Conservation (phyloP, 2,113 vertebrate species). For the Ictidomys tridecemlineatus region DNA sequence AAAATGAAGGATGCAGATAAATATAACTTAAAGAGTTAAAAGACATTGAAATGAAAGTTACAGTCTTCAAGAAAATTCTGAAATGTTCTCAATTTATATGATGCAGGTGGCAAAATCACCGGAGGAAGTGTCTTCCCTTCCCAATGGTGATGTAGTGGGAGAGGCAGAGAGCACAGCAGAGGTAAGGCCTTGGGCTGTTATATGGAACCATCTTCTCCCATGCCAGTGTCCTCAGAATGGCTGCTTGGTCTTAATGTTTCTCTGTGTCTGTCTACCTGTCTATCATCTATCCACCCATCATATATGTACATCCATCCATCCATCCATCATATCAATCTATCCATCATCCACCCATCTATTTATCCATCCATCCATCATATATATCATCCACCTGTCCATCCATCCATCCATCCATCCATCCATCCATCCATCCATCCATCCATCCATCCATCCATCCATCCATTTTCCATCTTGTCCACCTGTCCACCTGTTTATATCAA, state of each 20-base stretch:
- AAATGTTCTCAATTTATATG: constrained; percentile 47
- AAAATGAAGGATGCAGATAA: background rate
- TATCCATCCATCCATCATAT: background rate
- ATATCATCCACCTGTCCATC: too few species aligned
- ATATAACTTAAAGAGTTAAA: background rate
- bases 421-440: too few species aligned
- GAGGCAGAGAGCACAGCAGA: constrained; percentile 68
- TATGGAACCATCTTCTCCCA: background rate
- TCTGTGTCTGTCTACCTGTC: background rate
- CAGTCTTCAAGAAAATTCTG: constrained; percentile 7
- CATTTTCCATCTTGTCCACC: background rate
- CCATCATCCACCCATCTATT: background rate
- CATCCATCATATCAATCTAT: rapidly evolving
- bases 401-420: too few species aligned
- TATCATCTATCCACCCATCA: background rate
- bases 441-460: too few species aligned
- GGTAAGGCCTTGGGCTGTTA: constrained; percentile 52
- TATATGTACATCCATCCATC: background rate
- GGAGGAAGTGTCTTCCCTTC: constrained; percentile 59
- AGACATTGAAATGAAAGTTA: background rate
- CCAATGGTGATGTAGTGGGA: constrained; percentile 72
- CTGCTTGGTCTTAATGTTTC: background rate
- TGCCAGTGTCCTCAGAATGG: background rate
- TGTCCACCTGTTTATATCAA: background rate
- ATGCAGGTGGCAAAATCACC: constrained; percentile 72